Evolutionary conservation across 1,140 invertebrate genomes (phyloP).

Genomic region (Aleiodes sp.): DNA sequence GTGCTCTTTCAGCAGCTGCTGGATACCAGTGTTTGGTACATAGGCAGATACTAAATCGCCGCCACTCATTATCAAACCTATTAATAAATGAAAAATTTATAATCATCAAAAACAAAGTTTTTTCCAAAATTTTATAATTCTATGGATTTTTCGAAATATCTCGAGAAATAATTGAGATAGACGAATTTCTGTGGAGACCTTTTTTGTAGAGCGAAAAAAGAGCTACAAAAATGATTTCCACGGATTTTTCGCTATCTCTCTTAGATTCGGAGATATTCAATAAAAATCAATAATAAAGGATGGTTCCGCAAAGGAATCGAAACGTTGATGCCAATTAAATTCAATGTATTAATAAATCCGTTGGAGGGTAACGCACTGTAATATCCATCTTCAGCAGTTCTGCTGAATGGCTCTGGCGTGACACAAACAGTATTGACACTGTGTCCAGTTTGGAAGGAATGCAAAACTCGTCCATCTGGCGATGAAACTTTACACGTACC

Average conservation of each 20-base stretch:
- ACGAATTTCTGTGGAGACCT: too few relatives aligned
- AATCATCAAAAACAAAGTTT: neutral
- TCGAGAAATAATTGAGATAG: too few relatives aligned
- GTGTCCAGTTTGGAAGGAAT: slow-evolving; percentile 64
- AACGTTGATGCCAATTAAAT: too few relatives aligned
- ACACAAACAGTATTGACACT: slow-evolving; percentile 63
- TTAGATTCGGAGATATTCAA: too few relatives aligned
- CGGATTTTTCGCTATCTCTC: too few relatives aligned
- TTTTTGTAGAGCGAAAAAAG: too few relatives aligned
- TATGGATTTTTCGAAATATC: too few relatives aligned
- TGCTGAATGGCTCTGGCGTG: slow-evolving; percentile 64
- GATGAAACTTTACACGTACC: slow-evolving; percentile 65
- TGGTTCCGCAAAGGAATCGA: too few relatives aligned
- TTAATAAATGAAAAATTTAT: slow-evolving; percentile 8
- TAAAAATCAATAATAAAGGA: too few relatives aligned
- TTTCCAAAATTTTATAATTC: too few relatives aligned
- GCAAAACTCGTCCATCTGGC: slow-evolving; percentile 62
- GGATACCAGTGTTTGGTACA: slow-evolving; percentile 63
- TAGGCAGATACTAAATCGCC: slow-evolving; percentile 65
- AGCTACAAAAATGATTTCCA: too few relatives aligned
- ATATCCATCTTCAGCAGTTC: slow-evolving; percentile 61
- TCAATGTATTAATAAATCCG: too few relatives aligned
- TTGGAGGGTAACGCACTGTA: slow-evolving; percentile 54
- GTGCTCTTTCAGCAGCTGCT: slow-evolving; percentile 62
- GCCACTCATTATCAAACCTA: slow-evolving; percentile 66